Evolutionary conservation across 2,113 vertebrate genomes (phyloP), one percentile per base, ranked within the genome.

Genomic region (Hippolais icterina): DNA sequence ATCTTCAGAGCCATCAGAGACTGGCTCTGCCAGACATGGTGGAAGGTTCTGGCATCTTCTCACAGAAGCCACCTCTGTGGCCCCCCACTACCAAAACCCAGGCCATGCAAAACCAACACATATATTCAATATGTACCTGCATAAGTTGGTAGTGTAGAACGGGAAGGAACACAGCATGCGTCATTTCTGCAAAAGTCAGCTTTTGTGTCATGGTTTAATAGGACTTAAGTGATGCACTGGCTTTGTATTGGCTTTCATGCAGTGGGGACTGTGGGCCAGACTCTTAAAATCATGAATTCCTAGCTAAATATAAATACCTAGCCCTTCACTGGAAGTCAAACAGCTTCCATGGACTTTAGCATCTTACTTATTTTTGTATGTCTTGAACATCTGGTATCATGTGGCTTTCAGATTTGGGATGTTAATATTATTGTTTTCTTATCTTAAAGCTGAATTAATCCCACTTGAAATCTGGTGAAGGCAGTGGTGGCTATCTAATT

Each of bases 11-110:
- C 2, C 22, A 54, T 22, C 57, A 39, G 57, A 2, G 11, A 28
- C 1, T 33, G 22, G 5, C 9, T 72, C 39, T 33, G 27, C 11
- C 0, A 0, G 68, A 46, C 33, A 5, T 18, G 11, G 11, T 22
- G n/a, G 33, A 39, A 33, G 22, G 6, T 64, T 39, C 68, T 3
- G 4, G 39, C 49, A 39, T 2, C 41, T 53, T 61, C 47, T 33
- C 23, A 64, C 28, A 63, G 33, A 39, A 63, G 33, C 39, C 56
- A 21, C 1, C 17, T 33, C 13, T 5, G 4, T 37, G 10, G 8
- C 27, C 13, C 8, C 13, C 21, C 17, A 2, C 17, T 46, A 18
- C 27, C 39, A 39, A 46, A 63, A 54, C 22, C 17, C 57, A 63
- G 22, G 27, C 47, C 1, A 0, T 72, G 68, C 14, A 27, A 66